Conservation (phyloP, 2,113 vertebrate genomes). For the Rhinoderma darwinii region DNA sequence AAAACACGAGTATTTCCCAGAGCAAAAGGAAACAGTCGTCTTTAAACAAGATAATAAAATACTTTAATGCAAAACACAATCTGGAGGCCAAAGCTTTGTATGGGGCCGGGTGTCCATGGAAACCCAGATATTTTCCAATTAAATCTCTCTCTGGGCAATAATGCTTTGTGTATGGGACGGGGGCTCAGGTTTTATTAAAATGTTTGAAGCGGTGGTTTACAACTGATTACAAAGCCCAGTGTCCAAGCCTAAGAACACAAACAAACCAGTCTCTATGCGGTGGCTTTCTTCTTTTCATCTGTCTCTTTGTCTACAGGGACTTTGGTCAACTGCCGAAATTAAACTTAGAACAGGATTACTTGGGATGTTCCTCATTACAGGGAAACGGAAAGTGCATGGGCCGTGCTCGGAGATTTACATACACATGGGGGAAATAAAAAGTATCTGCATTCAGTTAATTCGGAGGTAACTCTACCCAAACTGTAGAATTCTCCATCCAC, state of each 20-base stretch:
- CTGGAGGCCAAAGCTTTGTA: background rate
- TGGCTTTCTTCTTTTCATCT: slow-evolving; percentile 56
- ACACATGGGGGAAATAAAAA: background rate
- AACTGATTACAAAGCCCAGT: slow-evolving; percentile 32
- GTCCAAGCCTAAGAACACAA: background rate
- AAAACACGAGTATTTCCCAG: slow-evolving; percentile 59
- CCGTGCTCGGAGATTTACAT: too few relatives aligned
- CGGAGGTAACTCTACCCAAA: background rate
- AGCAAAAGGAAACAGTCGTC: slow-evolving; percentile 55
- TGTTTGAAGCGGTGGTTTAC: background rate
- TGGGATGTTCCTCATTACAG: background rate
- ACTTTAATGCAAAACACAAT: slow-evolving; percentile 54
- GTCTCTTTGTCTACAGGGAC: slow-evolving; percentile 42
- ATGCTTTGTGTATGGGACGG: background rate
- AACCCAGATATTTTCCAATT: slow-evolving; percentile 51
- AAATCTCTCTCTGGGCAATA: slow-evolving; percentile 51
- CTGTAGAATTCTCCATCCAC: background rate
- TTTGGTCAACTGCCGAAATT: slow-evolving; percentile 43
- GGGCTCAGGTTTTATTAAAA: slow-evolving; percentile 13
- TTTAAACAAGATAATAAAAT: slow-evolving; percentile 59
- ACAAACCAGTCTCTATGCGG: slow-evolving; percentile 10
- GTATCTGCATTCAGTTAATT: background rate
- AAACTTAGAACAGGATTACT: slow-evolving; percentile 34
- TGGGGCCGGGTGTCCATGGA: slow-evolving; percentile 38
- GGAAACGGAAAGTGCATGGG: background rate